phyloP scores from a whole-genome alignment of 2,888 invertebrate species.

The Cordilura impudica region DNA sequence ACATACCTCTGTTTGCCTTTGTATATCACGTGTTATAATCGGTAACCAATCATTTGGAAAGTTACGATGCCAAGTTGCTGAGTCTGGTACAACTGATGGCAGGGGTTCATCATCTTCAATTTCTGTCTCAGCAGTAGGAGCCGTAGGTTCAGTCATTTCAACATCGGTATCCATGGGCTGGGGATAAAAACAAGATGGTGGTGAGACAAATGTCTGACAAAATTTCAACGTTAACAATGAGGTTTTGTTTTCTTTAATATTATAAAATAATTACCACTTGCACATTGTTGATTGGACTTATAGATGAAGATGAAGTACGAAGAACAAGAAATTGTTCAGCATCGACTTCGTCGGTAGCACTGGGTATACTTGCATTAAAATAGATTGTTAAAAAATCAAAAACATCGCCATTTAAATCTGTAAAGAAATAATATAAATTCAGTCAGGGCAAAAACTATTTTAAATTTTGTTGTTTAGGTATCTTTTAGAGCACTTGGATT shows the following conservation, averaged over 20 bases:
- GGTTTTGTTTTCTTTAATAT: neutral
- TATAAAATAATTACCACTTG: constrained; percentile 32
- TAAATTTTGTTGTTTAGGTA: neutral
- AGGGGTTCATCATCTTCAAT: constrained; percentile 73
- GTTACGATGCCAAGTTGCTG: constrained; percentile 82
- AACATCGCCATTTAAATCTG: constrained; percentile 72
- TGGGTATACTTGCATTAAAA: constrained; percentile 70
- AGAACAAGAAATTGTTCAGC: constrained; percentile 71
- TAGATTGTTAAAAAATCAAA: constrained; percentile 70
- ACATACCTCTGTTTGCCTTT: constrained; percentile 81
- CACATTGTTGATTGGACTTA: constrained; percentile 20
- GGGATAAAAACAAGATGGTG: constrained; percentile 49
- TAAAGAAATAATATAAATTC: constrained; percentile 3
- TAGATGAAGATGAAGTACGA: constrained; percentile 61
- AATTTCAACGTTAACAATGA: constrained; percentile 6
- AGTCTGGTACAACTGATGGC: constrained; percentile 80
- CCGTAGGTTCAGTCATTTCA: constrained; percentile 69
- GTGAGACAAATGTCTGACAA: constrained; percentile 54
- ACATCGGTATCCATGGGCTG: constrained; percentile 80
- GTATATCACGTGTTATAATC: constrained; percentile 89
- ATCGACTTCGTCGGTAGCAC: constrained; percentile 66
- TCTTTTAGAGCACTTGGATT: too few relatives aligned
- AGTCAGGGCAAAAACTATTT: too few relatives aligned
- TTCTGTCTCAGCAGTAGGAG: constrained; percentile 62
- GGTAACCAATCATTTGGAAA: constrained; percentile 91